A percentile compares a stretch with the other conserved stretches of the same genome.
Conservation (phyloP, 1,140 invertebrate species). For the Neodiprion pinetum region DNA sequence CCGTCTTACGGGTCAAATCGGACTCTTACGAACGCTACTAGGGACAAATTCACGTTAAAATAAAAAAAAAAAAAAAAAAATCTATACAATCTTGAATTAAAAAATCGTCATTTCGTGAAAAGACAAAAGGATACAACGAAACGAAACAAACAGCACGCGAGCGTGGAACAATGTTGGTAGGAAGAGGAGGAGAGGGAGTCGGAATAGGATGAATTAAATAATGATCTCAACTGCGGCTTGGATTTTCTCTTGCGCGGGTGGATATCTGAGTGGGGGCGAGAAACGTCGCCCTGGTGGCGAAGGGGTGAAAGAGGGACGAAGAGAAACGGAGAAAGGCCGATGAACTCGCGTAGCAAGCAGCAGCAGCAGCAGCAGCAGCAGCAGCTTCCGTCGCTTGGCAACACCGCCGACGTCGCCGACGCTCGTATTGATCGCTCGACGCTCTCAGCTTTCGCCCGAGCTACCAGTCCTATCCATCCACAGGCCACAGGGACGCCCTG, state of each 20-base stretch:
- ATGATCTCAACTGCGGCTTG: slow-evolving; percentile 7
- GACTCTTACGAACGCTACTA: too few relatives aligned
- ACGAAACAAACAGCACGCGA: too few relatives aligned
- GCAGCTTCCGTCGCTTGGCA: slow-evolving; percentile 59
- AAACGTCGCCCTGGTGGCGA: slow-evolving; percentile 22
- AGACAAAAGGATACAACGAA: too few relatives aligned
- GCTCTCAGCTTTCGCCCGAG: neutral
- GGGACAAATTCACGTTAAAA: too few relatives aligned
- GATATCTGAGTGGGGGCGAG: neutral
- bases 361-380: slow-evolving; percentile 29
- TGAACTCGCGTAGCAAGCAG: slow-evolving; percentile 40
- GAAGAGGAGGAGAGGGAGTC: slow-evolving; percentile 26
- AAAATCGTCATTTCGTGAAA: too few relatives aligned
- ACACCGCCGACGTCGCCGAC: slow-evolving; percentile 32
- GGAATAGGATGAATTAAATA: neutral
- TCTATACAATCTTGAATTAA: too few relatives aligned
- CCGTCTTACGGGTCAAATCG: too few relatives aligned
- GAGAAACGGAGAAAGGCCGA: slow-evolving; percentile 44
- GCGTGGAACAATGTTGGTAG: slow-evolving; percentile 5
- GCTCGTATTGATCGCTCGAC: slow-evolving; percentile 26
- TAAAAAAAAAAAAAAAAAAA: too few relatives aligned
- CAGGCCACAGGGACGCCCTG: slow-evolving; percentile 8
- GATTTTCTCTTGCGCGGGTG: slow-evolving; percentile 10
- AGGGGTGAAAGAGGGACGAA: slow-evolving; percentile 29
- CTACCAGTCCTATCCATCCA: slow-evolving; percentile 24